phyloP scores from a whole-genome alignment of 2,113 vertebrate species.

The Tupaia tana region DNA sequence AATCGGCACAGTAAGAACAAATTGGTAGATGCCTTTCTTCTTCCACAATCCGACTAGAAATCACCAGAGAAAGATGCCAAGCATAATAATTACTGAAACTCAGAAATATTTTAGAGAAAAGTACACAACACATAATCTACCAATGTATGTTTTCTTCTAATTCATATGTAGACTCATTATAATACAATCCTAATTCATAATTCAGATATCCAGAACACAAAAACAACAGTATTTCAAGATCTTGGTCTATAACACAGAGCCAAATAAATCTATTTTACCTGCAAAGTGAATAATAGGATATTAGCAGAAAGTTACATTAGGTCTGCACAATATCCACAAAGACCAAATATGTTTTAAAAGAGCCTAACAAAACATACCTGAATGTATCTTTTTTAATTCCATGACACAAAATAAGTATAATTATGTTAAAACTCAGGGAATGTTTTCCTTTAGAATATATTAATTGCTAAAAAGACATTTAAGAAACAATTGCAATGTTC shows the following conservation, averaged over 20 bases:
- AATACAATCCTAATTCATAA: background rate
- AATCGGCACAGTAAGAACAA: background rate
- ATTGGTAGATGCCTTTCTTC: background rate
- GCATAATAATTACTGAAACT: background rate
- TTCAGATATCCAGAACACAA: background rate
- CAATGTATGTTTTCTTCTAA: background rate
- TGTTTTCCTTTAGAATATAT: background rate
- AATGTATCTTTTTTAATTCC: background rate
- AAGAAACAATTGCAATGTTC: background rate
- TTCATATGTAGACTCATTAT: background rate
- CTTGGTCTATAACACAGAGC: background rate
- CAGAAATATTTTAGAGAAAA: background rate
- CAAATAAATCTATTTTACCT: background rate
- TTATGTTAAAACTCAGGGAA: background rate
- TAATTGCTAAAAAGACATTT: constrained; percentile 19
- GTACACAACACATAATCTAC: background rate
- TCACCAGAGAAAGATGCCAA: background rate
- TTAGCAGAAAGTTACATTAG: background rate
- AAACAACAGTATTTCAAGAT: background rate
- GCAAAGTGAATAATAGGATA: background rate
- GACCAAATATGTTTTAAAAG: background rate
- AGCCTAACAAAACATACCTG: background rate
- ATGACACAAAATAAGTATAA: background rate
- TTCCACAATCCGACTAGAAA: background rate
- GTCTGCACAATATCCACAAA: background rate